phyloP scores from a whole-genome alignment of 2,113 vertebrate species.

The Neopipo cinnamomea region DNA sequence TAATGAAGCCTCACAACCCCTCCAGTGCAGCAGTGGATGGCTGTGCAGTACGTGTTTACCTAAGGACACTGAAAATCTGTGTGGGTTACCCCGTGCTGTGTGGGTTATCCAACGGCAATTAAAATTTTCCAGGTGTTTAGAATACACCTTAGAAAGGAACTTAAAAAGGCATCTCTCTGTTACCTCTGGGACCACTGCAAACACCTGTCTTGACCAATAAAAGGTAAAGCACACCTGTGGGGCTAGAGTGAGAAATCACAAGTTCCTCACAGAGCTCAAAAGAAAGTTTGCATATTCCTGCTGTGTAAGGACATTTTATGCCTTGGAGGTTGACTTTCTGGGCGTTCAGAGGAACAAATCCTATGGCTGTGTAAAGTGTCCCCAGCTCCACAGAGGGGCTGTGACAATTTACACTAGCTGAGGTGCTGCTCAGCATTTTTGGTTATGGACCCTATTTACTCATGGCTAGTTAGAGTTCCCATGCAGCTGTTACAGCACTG shows the following conservation, averaged over 20 bases:
- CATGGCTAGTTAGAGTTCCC: constrained; percentile 19
- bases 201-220: background rate
- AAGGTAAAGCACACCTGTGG: background rate
- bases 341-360: background rate
- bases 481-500: background rate
- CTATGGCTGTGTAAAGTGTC: background rate
- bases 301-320: background rate
- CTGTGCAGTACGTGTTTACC: background rate
- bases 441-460: constrained; percentile 28
- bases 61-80: background rate
- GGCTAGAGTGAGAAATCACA: background rate
- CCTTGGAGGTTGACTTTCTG: background rate
- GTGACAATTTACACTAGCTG: constrained; percentile 3
- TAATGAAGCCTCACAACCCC: background rate
- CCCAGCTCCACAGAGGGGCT: background rate
- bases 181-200: background rate
- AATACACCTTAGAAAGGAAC: background rate
- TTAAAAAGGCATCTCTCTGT: background rate
- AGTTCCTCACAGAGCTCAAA: background rate
- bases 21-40: background rate
- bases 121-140: background rate
- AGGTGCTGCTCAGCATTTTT: constrained; percentile 43
- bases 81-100: background rate
- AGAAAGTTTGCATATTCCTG: background rate
- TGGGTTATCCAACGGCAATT: background rate